These are phyloP conservation scores for Chelon auratus DNA, from an alignment of 2,797 vertebrate genomes.

Conservation along the genomic window DNA sequence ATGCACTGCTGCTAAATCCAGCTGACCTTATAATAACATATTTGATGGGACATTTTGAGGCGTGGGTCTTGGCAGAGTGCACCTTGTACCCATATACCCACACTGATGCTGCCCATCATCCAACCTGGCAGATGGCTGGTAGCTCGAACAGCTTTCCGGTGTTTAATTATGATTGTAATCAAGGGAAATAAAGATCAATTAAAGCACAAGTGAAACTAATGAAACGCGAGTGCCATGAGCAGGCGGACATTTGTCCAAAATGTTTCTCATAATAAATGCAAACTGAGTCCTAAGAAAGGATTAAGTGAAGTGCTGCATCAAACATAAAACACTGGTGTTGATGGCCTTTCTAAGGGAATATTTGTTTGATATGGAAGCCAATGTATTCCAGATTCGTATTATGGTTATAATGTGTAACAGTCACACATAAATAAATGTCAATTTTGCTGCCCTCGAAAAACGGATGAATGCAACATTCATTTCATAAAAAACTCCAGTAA, in stretches of 20 bases:
- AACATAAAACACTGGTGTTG: constrained; percentile 28
- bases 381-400: constrained; percentile 20
- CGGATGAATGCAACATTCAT: neutral
- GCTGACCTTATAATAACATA: constrained; percentile 48
- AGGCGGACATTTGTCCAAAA: constrained; percentile 78
- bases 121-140: constrained; percentile 83
- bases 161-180: constrained; percentile 88
- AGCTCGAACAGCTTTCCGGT: constrained; percentile 84
- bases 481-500: neutral
- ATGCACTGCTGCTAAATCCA: constrained; percentile 11
- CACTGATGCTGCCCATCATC: constrained; percentile 75
- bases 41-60: constrained; percentile 46
- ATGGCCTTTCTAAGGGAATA: constrained; percentile 21
- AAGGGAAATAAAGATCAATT: constrained; percentile 88
- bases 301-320: constrained; percentile 47
- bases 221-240: constrained; percentile 79
- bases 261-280: constrained; percentile 73
- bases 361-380: constrained; percentile 27
- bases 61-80: constrained; percentile 51
- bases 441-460: constrained; percentile 13
- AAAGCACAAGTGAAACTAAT: constrained; percentile 86
- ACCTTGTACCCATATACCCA: constrained; percentile 67
- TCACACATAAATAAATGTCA: constrained; percentile 8
- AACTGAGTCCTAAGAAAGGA: constrained; percentile 53
- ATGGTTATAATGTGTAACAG: constrained; percentile 16